Evolutionary conservation across 2,888 invertebrate species (phyloP), one percentile per base, ranked within the genome.

Genomic region (Odontomyia ornata): DNA sequence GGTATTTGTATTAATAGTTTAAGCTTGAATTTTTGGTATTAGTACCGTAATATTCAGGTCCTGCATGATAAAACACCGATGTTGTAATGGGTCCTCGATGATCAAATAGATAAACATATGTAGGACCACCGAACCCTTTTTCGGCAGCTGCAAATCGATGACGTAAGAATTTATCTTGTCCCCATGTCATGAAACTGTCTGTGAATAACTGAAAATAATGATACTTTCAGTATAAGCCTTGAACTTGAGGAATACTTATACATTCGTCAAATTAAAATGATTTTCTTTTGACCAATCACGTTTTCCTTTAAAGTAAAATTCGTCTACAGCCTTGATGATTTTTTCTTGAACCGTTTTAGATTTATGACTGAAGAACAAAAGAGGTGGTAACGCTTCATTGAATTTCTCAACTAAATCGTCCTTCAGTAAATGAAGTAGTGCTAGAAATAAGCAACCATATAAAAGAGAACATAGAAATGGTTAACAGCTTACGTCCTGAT

Each of bases 31-130:
- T 36, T 36, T 36, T 36, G 9, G 9, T 5, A 36, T 5, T 5
- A 36, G 36, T 36, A 36, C 71, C 71, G 21, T 47, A 71, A n/a
- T 71, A 71, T 71, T 71, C 71, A 5, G 71, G 47, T n/a, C 71
- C 71, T 3, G 47, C 47, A 27, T 71, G 52, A 71, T 25, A 71
- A 15, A 25, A 46, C 13, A 15, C 46, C 15, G 28, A 28, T 27
- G 15, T 23, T 21, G 46, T 2, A 3, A 13, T 27, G 1, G 71
- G 47, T 23, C 47, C 47, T 5, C 52, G 46, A 27, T 71, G 71
- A 27, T 71, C 71, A n/a, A 25, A 71, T 1, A 71, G 23, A 15
- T 71, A 71, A 27, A 71, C 71, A 47, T 47, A 71, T 0, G 71
- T 71, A 1, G 46, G 52, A 36, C 25, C 52, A 3, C 15, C 4